Conservation (phyloP, 2,113 vertebrate genomes). For the Chelonoidis abingdonii region DNA sequence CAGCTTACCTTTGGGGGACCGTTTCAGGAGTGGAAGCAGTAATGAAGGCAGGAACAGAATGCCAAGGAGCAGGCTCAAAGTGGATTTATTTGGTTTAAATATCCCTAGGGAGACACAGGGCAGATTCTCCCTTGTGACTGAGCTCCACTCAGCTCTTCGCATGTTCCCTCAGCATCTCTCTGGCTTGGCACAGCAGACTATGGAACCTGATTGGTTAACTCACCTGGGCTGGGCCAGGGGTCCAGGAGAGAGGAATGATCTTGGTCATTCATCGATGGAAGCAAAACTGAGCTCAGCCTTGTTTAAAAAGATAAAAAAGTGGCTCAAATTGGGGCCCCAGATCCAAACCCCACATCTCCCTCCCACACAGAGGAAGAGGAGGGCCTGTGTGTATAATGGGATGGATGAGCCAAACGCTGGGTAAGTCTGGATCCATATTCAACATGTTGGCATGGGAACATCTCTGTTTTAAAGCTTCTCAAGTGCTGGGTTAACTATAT, state of each 20-base stretch:
- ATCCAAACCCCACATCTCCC: background rate
- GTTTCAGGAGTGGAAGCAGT: background rate
- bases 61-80: background rate
- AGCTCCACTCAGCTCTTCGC: background rate
- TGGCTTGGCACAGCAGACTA: background rate
- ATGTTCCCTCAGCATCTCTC: background rate
- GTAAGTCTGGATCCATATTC: background rate
- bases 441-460: background rate
- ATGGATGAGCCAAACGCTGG: fast-evolving
- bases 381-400: background rate
- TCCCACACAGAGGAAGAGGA: background rate
- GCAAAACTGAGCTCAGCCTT: background rate
- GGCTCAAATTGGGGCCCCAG: background rate
- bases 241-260: background rate
- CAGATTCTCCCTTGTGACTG: background rate
- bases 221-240: background rate
- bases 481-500: conserved; percentile 1
- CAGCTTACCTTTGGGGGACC: background rate
- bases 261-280: background rate
- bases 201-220: fast-evolving
- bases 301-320: background rate
- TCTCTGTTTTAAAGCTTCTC: background rate
- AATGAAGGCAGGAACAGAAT: background rate
- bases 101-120: background rate
- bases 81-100: background rate